A percentile compares a stretch with the other conserved stretches of the same genome.
Evolutionary conservation across 1,140 invertebrate species (phyloP).

Genomic region (Chlorops oryzae): DNA sequence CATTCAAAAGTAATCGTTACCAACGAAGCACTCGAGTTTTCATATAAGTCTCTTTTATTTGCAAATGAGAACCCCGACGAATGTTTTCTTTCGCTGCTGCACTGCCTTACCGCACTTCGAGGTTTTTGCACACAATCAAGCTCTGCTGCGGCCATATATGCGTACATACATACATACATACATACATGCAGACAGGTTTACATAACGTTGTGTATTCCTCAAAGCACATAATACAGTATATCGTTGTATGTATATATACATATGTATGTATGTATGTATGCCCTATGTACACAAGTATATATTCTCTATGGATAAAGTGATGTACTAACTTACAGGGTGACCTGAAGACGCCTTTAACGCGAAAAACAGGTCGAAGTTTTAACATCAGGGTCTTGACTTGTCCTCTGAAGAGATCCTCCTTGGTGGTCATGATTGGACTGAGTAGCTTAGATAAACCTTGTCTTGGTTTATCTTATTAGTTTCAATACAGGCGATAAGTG

Average conservation of each 20-base stretch:
- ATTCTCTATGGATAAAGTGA: background rate
- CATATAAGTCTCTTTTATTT: background rate
- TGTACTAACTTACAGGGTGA: background rate
- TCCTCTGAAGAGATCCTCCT: too few relatives aligned
- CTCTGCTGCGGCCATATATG: background rate
- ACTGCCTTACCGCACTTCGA: background rate
- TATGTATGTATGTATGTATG: background rate
- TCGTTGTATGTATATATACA: background rate
- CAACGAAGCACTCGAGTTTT: too few relatives aligned
- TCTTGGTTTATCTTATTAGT: too few relatives aligned
- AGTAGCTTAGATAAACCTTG: too few relatives aligned
- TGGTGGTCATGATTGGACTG: too few relatives aligned
- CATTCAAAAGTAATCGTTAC: too few relatives aligned
- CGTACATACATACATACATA: slow-evolving; percentile 1
- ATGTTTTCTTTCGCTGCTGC: background rate
- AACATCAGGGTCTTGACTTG: too few relatives aligned
- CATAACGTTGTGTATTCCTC: background rate
- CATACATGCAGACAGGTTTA: background rate
- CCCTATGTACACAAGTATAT: background rate
- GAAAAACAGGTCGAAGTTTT: background rate
- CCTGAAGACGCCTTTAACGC: background rate
- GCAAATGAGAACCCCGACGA: background rate
- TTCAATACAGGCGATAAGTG: too few relatives aligned
- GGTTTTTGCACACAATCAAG: background rate
- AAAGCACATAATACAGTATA: background rate